phyloP scores from a whole-genome alignment of 2,113 vertebrate species.

The Ahaetulla prasina region DNA sequence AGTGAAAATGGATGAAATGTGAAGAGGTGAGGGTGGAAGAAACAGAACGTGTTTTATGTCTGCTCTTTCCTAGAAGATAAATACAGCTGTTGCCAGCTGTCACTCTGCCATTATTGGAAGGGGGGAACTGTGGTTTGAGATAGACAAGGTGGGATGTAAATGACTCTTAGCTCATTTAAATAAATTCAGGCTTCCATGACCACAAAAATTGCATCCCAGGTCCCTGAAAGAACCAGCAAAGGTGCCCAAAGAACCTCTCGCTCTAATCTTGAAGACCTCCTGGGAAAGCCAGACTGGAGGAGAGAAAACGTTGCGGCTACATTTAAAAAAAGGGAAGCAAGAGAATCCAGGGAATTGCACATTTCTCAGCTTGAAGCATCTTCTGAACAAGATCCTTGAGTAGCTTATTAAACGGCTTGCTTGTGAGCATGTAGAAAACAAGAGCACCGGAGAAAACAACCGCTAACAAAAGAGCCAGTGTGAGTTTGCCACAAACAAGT shows the following conservation, averaged over 20 bases:
- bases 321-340: background rate
- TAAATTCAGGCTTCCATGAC: background rate
- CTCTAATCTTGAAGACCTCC: background rate
- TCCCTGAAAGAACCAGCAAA: background rate
- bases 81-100: too few species aligned
- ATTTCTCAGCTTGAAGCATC: background rate
- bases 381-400: background rate
- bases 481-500: background rate
- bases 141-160: too few species aligned
- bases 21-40: background rate
- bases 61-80: background rate
- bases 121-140: too few species aligned
- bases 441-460: background rate
- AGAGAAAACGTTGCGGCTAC: too few species aligned
- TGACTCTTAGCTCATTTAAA: background rate
- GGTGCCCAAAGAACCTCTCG: background rate
- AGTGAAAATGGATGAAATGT: background rate
- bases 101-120: too few species aligned
- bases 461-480: background rate
- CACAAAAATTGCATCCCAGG: background rate
- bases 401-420: background rate
- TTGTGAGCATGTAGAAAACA: background rate
- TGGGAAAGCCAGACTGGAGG: background rate
- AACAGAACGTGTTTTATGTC: background rate
- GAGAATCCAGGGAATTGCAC: background rate